These are phyloP conservation scores for Conomelus anceps DNA, from an alignment of 2,888 invertebrate species.

Conservation along the genomic window DNA sequence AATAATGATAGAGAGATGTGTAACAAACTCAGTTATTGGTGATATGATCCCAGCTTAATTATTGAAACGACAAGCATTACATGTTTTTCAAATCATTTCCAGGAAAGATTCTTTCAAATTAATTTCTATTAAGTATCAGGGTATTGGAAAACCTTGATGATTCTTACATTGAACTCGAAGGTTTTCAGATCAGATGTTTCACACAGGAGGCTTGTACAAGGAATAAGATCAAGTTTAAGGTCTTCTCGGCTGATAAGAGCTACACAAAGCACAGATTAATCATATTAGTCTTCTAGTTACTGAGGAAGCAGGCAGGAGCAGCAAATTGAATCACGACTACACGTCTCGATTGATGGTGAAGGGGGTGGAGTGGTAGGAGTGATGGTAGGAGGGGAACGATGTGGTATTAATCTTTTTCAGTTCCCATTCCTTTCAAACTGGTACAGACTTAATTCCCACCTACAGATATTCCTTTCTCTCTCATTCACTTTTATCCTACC, in stretches of 20 bases:
- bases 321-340: not conserved
- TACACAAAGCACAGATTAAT: not conserved
- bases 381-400: not conserved
- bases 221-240: not conserved
- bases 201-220: not conserved
- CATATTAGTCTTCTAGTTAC: not conserved
- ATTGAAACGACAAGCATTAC: not conserved
- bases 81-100: too few species aligned
- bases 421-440: not conserved
- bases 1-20: too few species aligned
- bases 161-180: not conserved
- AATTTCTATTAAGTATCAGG: not conserved
- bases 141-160: not conserved
- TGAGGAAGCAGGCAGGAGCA: not conserved
- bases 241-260: not conserved
- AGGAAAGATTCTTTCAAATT: not conserved
- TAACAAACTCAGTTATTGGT: not conserved
- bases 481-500: not conserved
- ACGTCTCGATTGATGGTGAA: not conserved
- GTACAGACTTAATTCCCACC: not conserved
- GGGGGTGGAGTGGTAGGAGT: not conserved
- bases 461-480: not conserved
- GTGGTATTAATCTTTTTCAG: not conserved
- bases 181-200: not conserved
- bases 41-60: not conserved